Percentiles rank a stretch among this genome's conserved stretches.
Evolutionary conservation across 2,113 vertebrate species (phyloP).

Genomic region (Alligator mississippiensis): DNA sequence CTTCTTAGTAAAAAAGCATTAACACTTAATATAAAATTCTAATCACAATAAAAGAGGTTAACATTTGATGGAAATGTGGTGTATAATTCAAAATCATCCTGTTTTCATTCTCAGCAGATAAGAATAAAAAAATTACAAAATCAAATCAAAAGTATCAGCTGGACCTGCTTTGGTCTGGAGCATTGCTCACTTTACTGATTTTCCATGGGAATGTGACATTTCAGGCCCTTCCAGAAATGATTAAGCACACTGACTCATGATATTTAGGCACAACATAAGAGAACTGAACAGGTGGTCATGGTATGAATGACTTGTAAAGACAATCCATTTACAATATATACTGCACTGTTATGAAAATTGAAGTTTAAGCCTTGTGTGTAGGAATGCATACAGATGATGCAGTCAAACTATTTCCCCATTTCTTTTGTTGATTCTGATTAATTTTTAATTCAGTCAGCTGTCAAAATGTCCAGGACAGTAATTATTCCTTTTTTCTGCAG

Average conservation of each 20-base stretch:
- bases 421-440: not conserved
- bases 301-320: constrained; percentile 13
- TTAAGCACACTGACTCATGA: constrained; percentile 12
- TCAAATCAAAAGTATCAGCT: not conserved
- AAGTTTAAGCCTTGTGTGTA: not conserved
- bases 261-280: constrained; percentile 20
- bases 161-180: not conserved
- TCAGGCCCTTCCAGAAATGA: constrained; percentile 34
- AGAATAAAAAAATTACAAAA: constrained; percentile 53
- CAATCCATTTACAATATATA: not conserved
- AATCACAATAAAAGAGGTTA: constrained; percentile 75
- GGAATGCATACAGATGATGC: not conserved
- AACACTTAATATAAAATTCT: constrained; percentile 79
- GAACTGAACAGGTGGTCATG: constrained; percentile 26
- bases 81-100: constrained; percentile 64
- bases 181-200: constrained; percentile 3
- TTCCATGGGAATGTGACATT: constrained; percentile 30
- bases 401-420: not conserved
- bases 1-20: constrained; percentile 78
- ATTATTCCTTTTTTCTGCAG: not conserved
- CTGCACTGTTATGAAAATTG: constrained; percentile 4
- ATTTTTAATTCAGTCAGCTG: constrained; percentile 15
- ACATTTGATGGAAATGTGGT: constrained; percentile 60
- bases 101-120: constrained; percentile 62
- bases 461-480: not conserved